These are phyloP conservation scores for Tridacna crocea DNA, from an alignment of 2,888 invertebrate genomes.

Conservation along the genomic window DNA sequence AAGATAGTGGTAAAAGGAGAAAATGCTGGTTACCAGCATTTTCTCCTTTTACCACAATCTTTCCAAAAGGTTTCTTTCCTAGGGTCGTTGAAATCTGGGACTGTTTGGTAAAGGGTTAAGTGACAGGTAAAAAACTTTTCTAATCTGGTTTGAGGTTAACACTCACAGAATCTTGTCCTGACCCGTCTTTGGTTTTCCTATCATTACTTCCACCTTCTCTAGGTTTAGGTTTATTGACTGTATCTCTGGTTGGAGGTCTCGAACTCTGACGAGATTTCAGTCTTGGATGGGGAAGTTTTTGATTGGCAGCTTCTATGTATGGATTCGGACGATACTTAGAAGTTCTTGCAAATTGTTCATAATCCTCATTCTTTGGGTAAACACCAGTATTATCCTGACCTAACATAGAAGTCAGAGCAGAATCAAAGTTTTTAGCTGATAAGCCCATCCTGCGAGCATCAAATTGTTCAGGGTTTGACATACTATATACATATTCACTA, in stretches of 20 bases:
- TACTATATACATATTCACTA: constrained; percentile 74
- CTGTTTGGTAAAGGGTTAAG: not conserved
- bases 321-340: constrained; percentile 62
- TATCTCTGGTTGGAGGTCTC: constrained; percentile 35
- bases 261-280: constrained; percentile 34
- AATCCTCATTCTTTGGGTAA: constrained; percentile 65
- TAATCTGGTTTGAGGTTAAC: not conserved
- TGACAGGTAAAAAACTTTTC: not conserved
- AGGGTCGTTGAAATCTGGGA: too few species aligned
- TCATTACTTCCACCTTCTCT: constrained; percentile 6
- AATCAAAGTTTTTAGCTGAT: constrained; percentile 76
- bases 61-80: too few species aligned
- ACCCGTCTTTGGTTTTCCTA: constrained; percentile 60
- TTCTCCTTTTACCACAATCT: constrained; percentile 4
- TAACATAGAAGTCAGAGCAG: constrained; percentile 75
- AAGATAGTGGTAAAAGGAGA: too few species aligned
- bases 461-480: constrained; percentile 70
- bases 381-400: constrained; percentile 61
- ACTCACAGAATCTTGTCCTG: constrained; percentile 20
- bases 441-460: constrained; percentile 77
- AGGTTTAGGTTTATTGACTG: not conserved
- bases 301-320: constrained; percentile 37
- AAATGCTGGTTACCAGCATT: not conserved
- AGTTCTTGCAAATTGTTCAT: constrained; percentile 74
- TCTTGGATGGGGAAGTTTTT: constrained; percentile 26